Base-by-base conservation (phyloP, 2,797 vertebrate species). In the Esox masquinongy region DNA sequence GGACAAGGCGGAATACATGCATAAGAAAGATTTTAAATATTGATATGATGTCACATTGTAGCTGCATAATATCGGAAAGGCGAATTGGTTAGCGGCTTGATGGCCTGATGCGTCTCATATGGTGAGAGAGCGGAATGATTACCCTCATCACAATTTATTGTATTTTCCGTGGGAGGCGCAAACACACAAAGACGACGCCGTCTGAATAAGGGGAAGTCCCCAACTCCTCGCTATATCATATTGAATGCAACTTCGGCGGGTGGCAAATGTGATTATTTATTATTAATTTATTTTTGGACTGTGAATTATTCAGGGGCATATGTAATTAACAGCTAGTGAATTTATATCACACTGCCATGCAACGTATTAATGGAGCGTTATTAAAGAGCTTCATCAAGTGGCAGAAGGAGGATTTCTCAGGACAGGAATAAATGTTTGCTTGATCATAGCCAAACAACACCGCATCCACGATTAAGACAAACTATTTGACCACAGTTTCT, bases 21-120 rank as follows among this genome's bases (percentile, higher is more conserved):
- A 96, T 95, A 94, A 96, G 83, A 95, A 95, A 92, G 92, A 91
- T 93, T 95, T 97, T 95, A 97, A 97, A 97, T 97, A 97, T 97
- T 96, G 95, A 96, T 96, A 95, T 87, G 89, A 94, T 96, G 96
- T 95, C 95, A 95, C 92, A 88, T 87, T 83, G 85, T 85, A 90
- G 93, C 95, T 93, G 84, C 94, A 94, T 93, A 93, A 61, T 90
- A 92, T 72, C 87, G 93, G 94, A 94, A 93, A 93, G 93, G 95
- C 94, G 93, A 94, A 88, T 84, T 94, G 91, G 83, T 95, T 91
- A 73, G 85, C 92, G 56, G 90, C 83, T 82, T 90, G 92, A 91
- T 92, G 92, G 92, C 86, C 90, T 84, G 29, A 59, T 89, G 87
- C n/a, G 7, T 88, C 91, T 95, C 94, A 94, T 94, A 93, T 93